Conservation (phyloP, 2,888 invertebrate species). For the Ryuthela nishihirai region DNA sequence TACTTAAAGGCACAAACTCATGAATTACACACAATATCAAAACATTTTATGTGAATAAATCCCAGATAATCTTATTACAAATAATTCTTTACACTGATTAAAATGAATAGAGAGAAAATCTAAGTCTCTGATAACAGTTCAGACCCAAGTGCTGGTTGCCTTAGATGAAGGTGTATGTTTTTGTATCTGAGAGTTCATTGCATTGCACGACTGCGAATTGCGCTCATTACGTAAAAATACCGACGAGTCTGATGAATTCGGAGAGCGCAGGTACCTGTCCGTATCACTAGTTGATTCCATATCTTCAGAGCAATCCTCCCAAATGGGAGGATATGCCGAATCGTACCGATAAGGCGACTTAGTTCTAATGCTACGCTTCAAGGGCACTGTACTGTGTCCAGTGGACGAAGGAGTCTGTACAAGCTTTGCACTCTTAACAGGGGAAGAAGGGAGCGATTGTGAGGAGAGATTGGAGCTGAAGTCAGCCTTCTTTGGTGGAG, state of each 20-base stretch:
- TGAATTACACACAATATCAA: no score
- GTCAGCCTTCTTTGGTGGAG: conserved; percentile 22
- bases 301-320: conserved; percentile 38
- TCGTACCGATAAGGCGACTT: conserved; percentile 34
- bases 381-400: conserved; percentile 23
- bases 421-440: conserved; percentile 61
- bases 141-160: conserved; percentile 40
- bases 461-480: background rate
- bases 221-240: background rate
- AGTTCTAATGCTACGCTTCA: conserved; percentile 58
- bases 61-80: no score
- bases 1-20: no score
- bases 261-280: conserved; percentile 9
- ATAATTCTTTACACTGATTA: no score
- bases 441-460: conserved; percentile 31
- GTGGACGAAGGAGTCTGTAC: conserved; percentile 10
- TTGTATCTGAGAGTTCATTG: background rate
- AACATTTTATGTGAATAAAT: no score
- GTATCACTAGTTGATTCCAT: conserved; percentile 17
- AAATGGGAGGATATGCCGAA: conserved; percentile 33
- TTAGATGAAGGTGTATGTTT: conserved; percentile 4
- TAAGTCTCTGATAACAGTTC: background rate
- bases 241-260: no score
- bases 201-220: background rate
- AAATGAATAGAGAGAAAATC: background rate